Conservation (phyloP, 2,113 vertebrate genomes). For the Coryphaenoides rupestris region DNA sequence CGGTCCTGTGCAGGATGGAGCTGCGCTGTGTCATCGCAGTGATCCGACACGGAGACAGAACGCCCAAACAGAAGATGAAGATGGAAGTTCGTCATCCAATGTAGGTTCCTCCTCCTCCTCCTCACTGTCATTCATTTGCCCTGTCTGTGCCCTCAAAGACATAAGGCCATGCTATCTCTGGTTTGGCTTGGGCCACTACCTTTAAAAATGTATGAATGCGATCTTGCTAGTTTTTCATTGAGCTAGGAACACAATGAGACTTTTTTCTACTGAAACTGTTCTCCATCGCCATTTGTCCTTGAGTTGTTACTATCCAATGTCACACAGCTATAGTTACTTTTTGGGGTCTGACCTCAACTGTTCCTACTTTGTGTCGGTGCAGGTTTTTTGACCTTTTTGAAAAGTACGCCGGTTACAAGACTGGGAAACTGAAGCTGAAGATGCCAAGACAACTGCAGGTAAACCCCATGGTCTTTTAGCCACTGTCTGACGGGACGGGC, state of each 20-base stretch:
- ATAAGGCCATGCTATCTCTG: not conserved
- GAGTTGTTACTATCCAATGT: too few species aligned
- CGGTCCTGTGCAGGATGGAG: slow-evolving; percentile 85
- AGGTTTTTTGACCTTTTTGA: slow-evolving; percentile 97
- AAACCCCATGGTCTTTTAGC: not conserved
- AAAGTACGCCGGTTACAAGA: slow-evolving; percentile 94
- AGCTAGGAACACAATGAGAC: too few species aligned
- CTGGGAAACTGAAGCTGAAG: slow-evolving; percentile 95
- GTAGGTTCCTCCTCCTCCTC: slow-evolving; percentile 60
- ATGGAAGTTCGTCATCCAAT: slow-evolving; percentile 96
- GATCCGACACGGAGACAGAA: slow-evolving; percentile 94
- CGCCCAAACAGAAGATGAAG: slow-evolving; percentile 99
- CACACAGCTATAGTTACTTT: too few species aligned
- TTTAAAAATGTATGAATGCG: too few species aligned
- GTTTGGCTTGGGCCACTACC: too few species aligned
- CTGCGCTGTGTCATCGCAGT: slow-evolving; percentile 95
- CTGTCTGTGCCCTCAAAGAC: not conserved
- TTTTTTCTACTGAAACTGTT: too few species aligned
- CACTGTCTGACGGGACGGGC: not conserved
- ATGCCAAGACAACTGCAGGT: slow-evolving; percentile 97
- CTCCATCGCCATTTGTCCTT: too few species aligned
- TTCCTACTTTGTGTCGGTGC: slow-evolving; percentile 5
- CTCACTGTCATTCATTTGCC: not conserved
- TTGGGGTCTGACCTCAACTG: not conserved
- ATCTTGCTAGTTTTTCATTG: too few species aligned